A percentile compares a stretch with the other conserved stretches of the same genome.
These are phyloP conservation scores for Sigmodon hispidus DNA, from an alignment of 2,113 vertebrate genomes.

Conservation along the genomic window DNA sequence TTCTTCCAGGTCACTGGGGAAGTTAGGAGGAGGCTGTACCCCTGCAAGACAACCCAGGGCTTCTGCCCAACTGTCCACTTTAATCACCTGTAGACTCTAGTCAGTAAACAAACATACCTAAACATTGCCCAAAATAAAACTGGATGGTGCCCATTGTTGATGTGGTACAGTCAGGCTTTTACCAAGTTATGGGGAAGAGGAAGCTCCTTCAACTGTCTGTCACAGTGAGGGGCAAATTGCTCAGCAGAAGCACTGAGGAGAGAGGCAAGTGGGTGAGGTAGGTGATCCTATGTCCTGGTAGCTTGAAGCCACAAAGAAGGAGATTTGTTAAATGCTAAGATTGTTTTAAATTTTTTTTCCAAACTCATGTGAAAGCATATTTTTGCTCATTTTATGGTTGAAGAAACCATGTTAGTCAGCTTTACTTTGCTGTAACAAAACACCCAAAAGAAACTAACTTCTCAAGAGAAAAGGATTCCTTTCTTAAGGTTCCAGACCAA, in stretches of 20 bases:
- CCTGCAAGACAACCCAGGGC: neutral
- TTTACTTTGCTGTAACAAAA: neutral
- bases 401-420: neutral
- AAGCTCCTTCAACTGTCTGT: conserved; percentile 93
- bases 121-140: neutral
- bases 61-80: neutral
- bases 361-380: neutral
- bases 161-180: neutral
- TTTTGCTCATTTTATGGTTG: neutral
- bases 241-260: conserved; percentile 91
- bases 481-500: neutral
- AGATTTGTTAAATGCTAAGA: conserved; percentile 62
- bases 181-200: conserved; percentile 73
- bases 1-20: neutral
- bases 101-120: neutral
- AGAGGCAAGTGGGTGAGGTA: conserved; percentile 89
- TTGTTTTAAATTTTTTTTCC: neutral
- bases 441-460: neutral
- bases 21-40: neutral
- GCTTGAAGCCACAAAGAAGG: conserved; percentile 80
- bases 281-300: conserved; percentile 88
- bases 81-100: neutral
- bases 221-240: conserved; percentile 94
- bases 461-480: neutral
- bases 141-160: neutral